These are phyloP conservation scores for Magallana nippona DNA, from an alignment of 2,888 invertebrate species.

Conservation along the genomic window DNA sequence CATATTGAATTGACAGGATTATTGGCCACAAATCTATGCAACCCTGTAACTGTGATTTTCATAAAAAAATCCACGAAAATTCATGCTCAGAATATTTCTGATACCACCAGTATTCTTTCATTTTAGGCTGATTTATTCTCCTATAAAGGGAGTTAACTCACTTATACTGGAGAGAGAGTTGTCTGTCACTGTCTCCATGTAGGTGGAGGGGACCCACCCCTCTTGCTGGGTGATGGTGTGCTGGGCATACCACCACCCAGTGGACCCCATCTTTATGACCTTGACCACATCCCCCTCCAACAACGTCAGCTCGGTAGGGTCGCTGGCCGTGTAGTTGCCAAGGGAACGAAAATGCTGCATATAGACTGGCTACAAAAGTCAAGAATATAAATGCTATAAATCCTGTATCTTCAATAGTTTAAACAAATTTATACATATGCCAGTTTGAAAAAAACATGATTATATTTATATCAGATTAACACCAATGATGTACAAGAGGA, in stretches of 20 bases:
- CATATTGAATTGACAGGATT: no score
- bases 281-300: conserved; percentile 94
- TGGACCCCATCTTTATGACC: conserved; percentile 94
- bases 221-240: conserved; percentile 83
- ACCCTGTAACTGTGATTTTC: no score
- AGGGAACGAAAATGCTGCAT: conserved; percentile 90
- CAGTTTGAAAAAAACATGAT: no score
- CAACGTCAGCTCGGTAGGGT: conserved; percentile 93
- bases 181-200: conserved; percentile 82
- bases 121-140: no score
- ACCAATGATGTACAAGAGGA: no score
- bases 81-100: no score
- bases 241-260: conserved; percentile 98
- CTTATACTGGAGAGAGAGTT: conserved; percentile 17
- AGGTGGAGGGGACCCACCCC: conserved; percentile 97
- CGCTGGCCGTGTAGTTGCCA: conserved; percentile 95
- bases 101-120: no score
- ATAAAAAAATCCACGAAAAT: no score
- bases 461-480: no score
- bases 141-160: background rate
- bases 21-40: no score
- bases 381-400: conserved; percentile 18
- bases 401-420: no score
- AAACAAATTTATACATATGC: no score
- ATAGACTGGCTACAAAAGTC: conserved; percentile 65